These are phyloP conservation scores for Miniopterus natalensis DNA, from an alignment of 2,113 vertebrate species.

Conservation along the genomic window DNA sequence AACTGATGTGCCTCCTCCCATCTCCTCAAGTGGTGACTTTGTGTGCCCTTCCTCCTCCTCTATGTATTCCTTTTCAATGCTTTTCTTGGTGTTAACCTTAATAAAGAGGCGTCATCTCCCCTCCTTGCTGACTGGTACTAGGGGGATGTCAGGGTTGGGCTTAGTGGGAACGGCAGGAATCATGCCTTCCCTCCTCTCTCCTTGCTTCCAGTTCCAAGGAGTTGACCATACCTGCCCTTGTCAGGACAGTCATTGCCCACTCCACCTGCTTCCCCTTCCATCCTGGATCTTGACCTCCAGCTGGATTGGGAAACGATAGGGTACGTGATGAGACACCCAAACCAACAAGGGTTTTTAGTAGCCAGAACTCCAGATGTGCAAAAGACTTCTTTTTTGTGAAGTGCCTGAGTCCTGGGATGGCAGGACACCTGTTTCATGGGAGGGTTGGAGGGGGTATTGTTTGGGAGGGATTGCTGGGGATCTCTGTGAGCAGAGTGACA, in stretches of 20 bases:
- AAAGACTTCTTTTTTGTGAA: background rate
- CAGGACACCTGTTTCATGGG: slow-evolving; percentile 14
- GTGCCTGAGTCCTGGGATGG: background rate
- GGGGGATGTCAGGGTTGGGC: slow-evolving; percentile 44
- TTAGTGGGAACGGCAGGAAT: slow-evolving; percentile 24
- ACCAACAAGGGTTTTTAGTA: slow-evolving; percentile 20
- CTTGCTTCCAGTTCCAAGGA: slow-evolving; percentile 43
- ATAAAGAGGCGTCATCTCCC: slow-evolving; percentile 83
- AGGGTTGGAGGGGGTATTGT: background rate
- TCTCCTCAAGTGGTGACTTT: slow-evolving; percentile 72
- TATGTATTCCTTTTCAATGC: slow-evolving; percentile 74
- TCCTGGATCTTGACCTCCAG: slow-evolving; percentile 22
- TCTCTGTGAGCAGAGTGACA: slow-evolving; percentile 61
- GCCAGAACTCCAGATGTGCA: background rate
- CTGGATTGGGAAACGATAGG: background rate
- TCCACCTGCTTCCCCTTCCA: slow-evolving; percentile 29
- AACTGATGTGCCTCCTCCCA: slow-evolving; percentile 70
- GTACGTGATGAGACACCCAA: background rate
- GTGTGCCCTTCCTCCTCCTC: slow-evolving; percentile 73
- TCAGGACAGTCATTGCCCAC: background rate
- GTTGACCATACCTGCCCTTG: background rate
- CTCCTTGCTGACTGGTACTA: slow-evolving; percentile 79
- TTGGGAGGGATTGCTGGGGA: slow-evolving; percentile 40
- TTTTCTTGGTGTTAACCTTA: slow-evolving; percentile 82
- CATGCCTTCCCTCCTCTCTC: background rate